Percentiles rank a stretch among this genome's conserved stretches.
These are phyloP conservation scores for Brachionichthys hirsutus DNA, from an alignment of 2,113 vertebrate species.

Conservation along the genomic window DNA sequence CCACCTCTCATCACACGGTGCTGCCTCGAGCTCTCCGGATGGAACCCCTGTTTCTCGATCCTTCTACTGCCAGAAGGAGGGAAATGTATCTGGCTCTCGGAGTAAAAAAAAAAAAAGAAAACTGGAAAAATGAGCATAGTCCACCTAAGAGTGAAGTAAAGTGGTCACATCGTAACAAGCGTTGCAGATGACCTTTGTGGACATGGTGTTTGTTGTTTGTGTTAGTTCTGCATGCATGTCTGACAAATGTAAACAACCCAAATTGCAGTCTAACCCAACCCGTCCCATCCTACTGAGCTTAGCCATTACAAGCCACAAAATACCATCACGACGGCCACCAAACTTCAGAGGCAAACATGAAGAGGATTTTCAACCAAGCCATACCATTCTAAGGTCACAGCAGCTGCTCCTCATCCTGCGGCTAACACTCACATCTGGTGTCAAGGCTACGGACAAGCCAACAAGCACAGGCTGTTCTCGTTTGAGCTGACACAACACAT, in stretches of 20 bases:
- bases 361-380: conserved; percentile 53
- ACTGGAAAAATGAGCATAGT: conserved; percentile 55
- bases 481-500: conserved; percentile 36
- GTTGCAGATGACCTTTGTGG: not conserved
- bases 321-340: conserved; percentile 26
- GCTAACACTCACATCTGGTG: conserved; percentile 68
- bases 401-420: conserved; percentile 65
- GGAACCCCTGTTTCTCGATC: conserved; percentile 57
- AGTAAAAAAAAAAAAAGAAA: conserved; percentile 52
- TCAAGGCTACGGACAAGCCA: conserved; percentile 50
- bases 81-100: conserved; percentile 27
- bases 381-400: conserved; percentile 30
- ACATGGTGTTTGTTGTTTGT: not conserved
- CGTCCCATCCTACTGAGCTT: conserved; percentile 1
- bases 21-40: conserved; percentile 62
- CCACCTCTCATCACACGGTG: conserved; percentile 58
- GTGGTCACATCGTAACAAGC: not conserved
- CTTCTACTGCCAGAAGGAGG: conserved; percentile 37
- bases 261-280: not conserved
- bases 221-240: not conserved
- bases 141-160: not conserved
- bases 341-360: conserved; percentile 37
- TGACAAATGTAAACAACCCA: conserved; percentile 6
- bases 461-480: conserved; percentile 57
- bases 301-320: conserved; percentile 23